Evolutionary conservation across 1,140 invertebrate species (phyloP).

Genomic region (Tetramorium simillimum): DNA sequence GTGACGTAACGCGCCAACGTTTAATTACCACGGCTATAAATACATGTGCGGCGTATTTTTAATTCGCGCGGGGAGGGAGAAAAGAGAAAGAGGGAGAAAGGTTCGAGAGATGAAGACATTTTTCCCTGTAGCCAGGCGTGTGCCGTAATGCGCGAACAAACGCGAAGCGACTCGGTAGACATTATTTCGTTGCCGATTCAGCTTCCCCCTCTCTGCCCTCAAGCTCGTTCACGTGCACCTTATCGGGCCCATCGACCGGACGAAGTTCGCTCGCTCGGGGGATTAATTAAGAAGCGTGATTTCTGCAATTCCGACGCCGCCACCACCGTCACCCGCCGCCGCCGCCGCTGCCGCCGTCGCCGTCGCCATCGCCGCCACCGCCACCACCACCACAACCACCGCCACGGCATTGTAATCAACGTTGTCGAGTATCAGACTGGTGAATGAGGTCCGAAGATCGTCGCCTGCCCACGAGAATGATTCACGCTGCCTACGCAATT

Average conservation of each 20-base stretch:
- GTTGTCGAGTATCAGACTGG: constrained; percentile 26
- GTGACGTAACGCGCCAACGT: constrained; percentile 4
- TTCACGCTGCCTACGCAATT: constrained; percentile 77
- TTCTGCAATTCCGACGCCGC: constrained; percentile 59
- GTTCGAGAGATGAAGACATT: constrained; percentile 43
- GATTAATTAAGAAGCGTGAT: constrained; percentile 68
- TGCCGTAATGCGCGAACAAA: constrained; percentile 10
- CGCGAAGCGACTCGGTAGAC: constrained; percentile 52
- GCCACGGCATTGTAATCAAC: constrained; percentile 15
- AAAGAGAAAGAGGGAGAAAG: not conserved
- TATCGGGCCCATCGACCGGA: constrained; percentile 54
- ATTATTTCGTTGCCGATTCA: constrained; percentile 26
- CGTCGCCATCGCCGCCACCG: not conserved
- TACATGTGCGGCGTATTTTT: constrained; percentile 25
- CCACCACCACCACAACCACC: not conserved
- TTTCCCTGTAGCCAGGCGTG: not conserved
- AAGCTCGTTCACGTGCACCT: constrained; percentile 62
- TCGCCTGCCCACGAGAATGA: constrained; percentile 71
- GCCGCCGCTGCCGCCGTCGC: not conserved
- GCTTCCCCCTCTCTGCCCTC: not conserved
- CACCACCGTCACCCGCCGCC: not conserved
- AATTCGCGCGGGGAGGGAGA: not conserved
- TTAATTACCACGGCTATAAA: constrained; percentile 22
- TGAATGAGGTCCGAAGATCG: constrained; percentile 77
- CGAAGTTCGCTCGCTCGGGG: constrained; percentile 37